A percentile compares a stretch with the other conserved stretches of the same genome.
Conservation (phyloP, 2,113 vertebrate species). For the Nothocercus julius region DNA sequence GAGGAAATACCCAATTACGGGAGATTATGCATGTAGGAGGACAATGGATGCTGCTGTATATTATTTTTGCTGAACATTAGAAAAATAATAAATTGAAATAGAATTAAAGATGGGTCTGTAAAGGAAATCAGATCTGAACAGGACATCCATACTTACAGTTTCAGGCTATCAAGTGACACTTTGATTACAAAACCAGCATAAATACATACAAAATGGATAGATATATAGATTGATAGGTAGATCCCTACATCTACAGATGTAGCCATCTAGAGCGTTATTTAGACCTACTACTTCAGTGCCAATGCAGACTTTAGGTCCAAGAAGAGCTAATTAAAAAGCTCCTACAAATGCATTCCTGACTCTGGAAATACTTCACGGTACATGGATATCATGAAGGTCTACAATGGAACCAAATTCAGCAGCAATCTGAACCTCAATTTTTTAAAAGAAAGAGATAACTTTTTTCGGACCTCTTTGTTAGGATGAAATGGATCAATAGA, state of each 20-base stretch:
- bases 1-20: constrained; percentile 54
- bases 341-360: neutral
- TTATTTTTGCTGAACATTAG: neutral
- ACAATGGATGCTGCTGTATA: constrained; percentile 29
- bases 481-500: neutral
- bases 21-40: neutral
- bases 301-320: neutral
- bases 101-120: neutral
- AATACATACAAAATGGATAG: neutral
- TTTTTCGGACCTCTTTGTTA: neutral
- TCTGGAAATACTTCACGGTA: neutral
- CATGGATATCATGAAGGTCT: neutral
- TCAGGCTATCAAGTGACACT: neutral
- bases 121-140: neutral
- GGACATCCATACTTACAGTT: neutral
- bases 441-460: neutral
- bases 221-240: neutral
- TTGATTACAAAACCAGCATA: neutral
- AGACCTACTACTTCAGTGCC: neutral
- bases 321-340: neutral
- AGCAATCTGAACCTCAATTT: neutral
- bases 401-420: neutral
- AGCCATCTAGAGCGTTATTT: neutral
- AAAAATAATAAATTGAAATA: neutral
- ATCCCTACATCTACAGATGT: neutral